These are phyloP conservation scores for Nibea coibor DNA, from an alignment of 2,113 vertebrate species.

Conservation along the genomic window DNA sequence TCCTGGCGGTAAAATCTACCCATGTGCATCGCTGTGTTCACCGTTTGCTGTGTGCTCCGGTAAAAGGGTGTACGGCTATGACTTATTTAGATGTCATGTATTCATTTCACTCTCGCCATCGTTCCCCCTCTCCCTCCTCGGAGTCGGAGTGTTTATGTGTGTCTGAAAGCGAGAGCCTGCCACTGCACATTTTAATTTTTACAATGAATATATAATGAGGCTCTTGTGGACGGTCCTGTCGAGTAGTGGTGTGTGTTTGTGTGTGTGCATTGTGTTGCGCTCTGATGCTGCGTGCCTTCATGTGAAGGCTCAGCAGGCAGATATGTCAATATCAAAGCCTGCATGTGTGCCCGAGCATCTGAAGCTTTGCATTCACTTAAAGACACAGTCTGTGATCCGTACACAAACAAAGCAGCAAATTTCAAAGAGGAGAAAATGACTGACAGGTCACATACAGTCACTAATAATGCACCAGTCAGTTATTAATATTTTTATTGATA, in stretches of 20 bases:
- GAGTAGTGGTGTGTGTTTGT: constrained; percentile 46
- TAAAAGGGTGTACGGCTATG: constrained; percentile 36
- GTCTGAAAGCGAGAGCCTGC: constrained; percentile 32
- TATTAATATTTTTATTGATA: neutral
- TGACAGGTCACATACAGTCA: neutral
- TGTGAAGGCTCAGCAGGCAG: constrained; percentile 61
- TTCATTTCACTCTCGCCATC: constrained; percentile 46
- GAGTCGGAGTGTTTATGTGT: constrained; percentile 11
- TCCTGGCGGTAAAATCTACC: constrained; percentile 2
- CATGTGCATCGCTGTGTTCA: neutral
- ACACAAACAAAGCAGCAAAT: constrained; percentile 30
- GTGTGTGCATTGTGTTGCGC: constrained; percentile 44
- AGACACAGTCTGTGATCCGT: constrained; percentile 40
- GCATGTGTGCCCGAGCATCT: constrained; percentile 44
- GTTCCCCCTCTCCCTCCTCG: constrained; percentile 1
- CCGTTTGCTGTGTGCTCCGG: constrained; percentile 10
- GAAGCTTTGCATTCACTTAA: constrained; percentile 65
- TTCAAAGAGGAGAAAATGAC: constrained; percentile 35
- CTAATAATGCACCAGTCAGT: neutral
- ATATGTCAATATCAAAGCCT: constrained; percentile 68
- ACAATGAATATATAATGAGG: constrained; percentile 69
- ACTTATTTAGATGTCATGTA: constrained; percentile 60
- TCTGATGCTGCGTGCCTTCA: constrained; percentile 55
- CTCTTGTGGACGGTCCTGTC: constrained; percentile 33
- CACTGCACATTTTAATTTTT: constrained; percentile 64